Conservation (phyloP, 1,140 invertebrate genomes). For the Orchesella cincta region DNA sequence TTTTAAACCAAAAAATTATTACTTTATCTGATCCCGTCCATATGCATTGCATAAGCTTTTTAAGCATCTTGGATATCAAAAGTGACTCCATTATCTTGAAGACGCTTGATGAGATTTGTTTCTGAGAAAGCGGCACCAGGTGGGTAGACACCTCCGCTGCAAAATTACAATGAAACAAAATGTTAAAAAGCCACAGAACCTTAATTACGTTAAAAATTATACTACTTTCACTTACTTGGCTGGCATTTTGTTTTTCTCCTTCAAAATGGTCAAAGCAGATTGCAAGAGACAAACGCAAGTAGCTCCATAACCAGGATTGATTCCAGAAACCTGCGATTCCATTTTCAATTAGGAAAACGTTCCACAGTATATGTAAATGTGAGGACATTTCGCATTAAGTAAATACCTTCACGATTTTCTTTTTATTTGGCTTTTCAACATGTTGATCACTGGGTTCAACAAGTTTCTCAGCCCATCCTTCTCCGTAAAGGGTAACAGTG, state of each 20-base stretch:
- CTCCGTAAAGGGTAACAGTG: slow-evolving; percentile 69
- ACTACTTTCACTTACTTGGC: slow-evolving; percentile 60
- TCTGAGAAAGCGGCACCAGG: slow-evolving; percentile 66
- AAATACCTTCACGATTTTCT: slow-evolving; percentile 63
- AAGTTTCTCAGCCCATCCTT: slow-evolving; percentile 74
- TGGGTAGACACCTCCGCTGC: slow-evolving; percentile 64
- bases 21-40: too few species aligned
- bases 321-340: slow-evolving; percentile 58
- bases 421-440: slow-evolving; percentile 66
- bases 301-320: slow-evolving; percentile 79
- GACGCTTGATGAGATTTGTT: slow-evolving; percentile 65
- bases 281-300: slow-evolving; percentile 73
- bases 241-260: slow-evolving; percentile 75
- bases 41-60: too few species aligned
- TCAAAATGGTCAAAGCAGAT: slow-evolving; percentile 72
- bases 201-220: background rate
- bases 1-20: too few species aligned
- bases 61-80: slow-evolving; percentile 55
- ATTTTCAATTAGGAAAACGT: background rate
- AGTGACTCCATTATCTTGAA: slow-evolving; percentile 64
- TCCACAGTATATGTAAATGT: too few species aligned
- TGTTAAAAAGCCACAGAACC: background rate
- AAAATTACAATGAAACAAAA: slow-evolving; percentile 53
- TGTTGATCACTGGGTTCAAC: slow-evolving; percentile 65
- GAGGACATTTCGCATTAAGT: background rate